A percentile compares a stretch with the other conserved stretches of the same genome.
Conservation (phyloP, 2,113 vertebrate species). For the Oryzias woworae region DNA sequence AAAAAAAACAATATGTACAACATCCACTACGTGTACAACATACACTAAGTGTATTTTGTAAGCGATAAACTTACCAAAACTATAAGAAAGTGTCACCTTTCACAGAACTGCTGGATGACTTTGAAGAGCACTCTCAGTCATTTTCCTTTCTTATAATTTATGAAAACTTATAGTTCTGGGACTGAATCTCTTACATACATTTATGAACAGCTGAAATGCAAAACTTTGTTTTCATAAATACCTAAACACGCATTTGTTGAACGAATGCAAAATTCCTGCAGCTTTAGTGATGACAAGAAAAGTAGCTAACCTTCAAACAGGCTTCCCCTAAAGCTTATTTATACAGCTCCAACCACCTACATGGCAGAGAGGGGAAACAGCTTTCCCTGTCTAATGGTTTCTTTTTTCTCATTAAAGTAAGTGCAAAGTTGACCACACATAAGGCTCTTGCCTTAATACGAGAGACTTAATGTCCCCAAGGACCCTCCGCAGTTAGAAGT, state of each 20-base stretch:
- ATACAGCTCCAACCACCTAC: constrained; percentile 34
- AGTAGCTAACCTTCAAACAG: background rate
- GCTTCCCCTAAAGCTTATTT: constrained; percentile 9
- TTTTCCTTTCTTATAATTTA: too few relatives aligned
- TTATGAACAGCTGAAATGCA: background rate
- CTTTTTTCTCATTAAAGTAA: constrained; percentile 44
- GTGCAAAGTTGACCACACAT: constrained; percentile 45
- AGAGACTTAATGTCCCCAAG: constrained; percentile 30
- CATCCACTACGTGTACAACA: too few relatives aligned
- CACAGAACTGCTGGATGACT: too few relatives aligned
- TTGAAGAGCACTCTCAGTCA: too few relatives aligned
- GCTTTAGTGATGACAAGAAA: constrained; percentile 9
- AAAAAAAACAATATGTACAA: too few relatives aligned
- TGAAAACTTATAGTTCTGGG: constrained; percentile 18
- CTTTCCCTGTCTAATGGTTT: constrained; percentile 37
- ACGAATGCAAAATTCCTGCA: background rate
- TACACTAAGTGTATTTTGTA: constrained; percentile 8
- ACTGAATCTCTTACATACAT: constrained; percentile 8
- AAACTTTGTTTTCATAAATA: too few relatives aligned
- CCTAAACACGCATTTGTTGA: background rate
- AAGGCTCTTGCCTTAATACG: constrained; percentile 19
- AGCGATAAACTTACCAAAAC: constrained; percentile 37
- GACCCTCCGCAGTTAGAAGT: constrained; percentile 15
- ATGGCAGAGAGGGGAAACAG: constrained; percentile 38
- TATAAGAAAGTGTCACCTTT: too few relatives aligned